A percentile compares a stretch with the other conserved stretches of the same genome.
phyloP scores from a whole-genome alignment of 2,797 vertebrate genomes.

The Apodemus agrarius region DNA sequence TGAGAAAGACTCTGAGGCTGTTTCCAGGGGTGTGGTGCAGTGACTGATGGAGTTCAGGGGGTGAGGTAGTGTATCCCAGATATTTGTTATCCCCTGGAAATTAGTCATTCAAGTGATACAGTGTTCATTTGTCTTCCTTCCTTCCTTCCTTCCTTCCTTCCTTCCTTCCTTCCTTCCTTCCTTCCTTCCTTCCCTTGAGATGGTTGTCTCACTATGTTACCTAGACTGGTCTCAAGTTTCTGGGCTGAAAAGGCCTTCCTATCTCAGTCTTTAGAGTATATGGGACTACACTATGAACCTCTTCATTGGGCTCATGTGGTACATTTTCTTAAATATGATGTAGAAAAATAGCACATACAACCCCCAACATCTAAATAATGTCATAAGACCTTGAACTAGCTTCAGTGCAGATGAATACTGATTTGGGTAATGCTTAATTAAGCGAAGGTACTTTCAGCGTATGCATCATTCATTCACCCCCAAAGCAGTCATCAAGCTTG shows the following conservation, averaged over 20 bases:
- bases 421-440: background rate
- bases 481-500: background rate
- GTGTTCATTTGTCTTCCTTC: background rate
- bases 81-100: background rate
- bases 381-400: background rate
- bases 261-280: background rate
- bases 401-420: background rate
- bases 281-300: background rate
- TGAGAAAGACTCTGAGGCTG: constrained; percentile 9
- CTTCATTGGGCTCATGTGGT: background rate
- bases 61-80: background rate
- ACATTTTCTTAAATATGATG: background rate
- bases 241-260: background rate
- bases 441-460: background rate
- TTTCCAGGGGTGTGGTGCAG: constrained; percentile 4
- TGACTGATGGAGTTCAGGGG: background rate
- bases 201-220: background rate
- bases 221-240: background rate
- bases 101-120: background rate
- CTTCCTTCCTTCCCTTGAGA: background rate
- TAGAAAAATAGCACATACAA: background rate
- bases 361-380: background rate
- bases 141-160: accelerated
- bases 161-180: background rate
- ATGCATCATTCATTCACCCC: background rate